These are phyloP conservation scores for Dynastes grantii DNA, from an alignment of 2,888 invertebrate genomes.

Conservation along the genomic window DNA sequence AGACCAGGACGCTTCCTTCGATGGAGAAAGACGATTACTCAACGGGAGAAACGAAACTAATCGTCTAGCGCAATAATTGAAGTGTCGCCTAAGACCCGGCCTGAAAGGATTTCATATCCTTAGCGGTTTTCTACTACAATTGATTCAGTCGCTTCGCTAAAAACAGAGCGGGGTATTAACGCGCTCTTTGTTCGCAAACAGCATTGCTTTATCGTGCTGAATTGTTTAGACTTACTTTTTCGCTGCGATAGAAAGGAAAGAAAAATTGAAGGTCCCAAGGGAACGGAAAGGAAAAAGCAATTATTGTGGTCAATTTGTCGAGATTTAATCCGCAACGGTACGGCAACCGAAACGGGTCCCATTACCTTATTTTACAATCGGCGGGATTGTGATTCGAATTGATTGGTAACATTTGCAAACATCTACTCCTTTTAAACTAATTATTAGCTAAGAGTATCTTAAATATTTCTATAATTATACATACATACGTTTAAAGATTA, in stretches of 20 bases:
- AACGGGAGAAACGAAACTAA: constrained; percentile 36
- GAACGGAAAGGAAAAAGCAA: constrained; percentile 15
- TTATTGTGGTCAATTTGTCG: constrained; percentile 21
- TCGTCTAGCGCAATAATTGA: constrained; percentile 36
- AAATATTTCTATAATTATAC: neutral
- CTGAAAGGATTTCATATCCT: constrained; percentile 40
- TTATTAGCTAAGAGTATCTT: neutral
- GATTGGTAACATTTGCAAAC: neutral
- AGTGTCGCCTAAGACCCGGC: constrained; percentile 31
- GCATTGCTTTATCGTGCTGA: constrained; percentile 25
- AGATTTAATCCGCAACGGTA: neutral
- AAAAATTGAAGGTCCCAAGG: constrained; percentile 6
- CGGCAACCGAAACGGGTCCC: neutral
- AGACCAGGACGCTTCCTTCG: constrained; percentile 8
- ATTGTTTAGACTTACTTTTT: constrained; percentile 33
- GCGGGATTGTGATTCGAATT: no score
- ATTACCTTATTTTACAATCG: neutral
- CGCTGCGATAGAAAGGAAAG: neutral
- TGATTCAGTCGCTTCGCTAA: constrained; percentile 30
- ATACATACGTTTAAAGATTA: no score
- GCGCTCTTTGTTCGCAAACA: constrained; percentile 27
- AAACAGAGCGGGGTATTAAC: constrained; percentile 18
- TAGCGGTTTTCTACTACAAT: constrained; percentile 42
- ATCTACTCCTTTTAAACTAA: neutral
- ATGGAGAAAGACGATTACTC: constrained; percentile 26